Percentiles rank a stretch among this genome's conserved stretches.
Evolutionary conservation across 64 coral and sea anemone genomes (phyloP).

Genomic region (Stichodactyla mertensii): DNA sequence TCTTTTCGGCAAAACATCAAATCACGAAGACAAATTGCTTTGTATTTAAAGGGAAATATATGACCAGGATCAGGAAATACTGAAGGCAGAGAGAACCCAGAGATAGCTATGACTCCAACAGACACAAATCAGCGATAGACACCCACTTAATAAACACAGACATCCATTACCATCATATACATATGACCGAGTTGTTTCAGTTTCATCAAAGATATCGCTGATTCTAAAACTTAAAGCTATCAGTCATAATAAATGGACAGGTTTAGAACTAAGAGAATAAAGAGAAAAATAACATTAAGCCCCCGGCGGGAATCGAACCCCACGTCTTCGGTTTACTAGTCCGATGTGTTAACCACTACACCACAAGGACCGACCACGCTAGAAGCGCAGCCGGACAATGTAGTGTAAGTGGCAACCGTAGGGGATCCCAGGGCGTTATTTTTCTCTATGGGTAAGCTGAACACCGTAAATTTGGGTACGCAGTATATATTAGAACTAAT

Average conservation of each 20-base stretch:
- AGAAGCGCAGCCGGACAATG: too few relatives aligned
- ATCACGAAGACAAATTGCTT: not conserved
- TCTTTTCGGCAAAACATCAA: not conserved
- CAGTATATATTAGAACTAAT: not conserved
- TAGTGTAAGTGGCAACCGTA: too few relatives aligned
- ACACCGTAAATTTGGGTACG: too few relatives aligned
- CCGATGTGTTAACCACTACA: too few relatives aligned
- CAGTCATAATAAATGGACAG: not conserved
- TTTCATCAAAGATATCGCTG: not conserved
- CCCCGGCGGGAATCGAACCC: too few relatives aligned
- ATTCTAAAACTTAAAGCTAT: not conserved
- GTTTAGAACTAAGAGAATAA: not conserved
- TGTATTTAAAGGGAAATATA: not conserved
- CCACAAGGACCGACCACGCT: too few relatives aligned
- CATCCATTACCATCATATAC: not conserved
- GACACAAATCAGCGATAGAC: not conserved
- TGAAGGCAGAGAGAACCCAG: not conserved
- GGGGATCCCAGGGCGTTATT: too few relatives aligned
- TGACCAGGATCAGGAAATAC: not conserved
- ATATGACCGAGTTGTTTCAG: not conserved
- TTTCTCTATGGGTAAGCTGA: too few relatives aligned
- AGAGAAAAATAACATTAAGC: too few relatives aligned
- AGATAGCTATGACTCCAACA: not conserved
- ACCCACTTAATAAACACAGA: not conserved
- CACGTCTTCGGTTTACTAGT: too few relatives aligned